A percentile compares a stretch with the other conserved stretches of the same genome.
Evolutionary conservation across 2,888 invertebrate genomes (phyloP).

Genomic region (Apotomis capreana): DNA sequence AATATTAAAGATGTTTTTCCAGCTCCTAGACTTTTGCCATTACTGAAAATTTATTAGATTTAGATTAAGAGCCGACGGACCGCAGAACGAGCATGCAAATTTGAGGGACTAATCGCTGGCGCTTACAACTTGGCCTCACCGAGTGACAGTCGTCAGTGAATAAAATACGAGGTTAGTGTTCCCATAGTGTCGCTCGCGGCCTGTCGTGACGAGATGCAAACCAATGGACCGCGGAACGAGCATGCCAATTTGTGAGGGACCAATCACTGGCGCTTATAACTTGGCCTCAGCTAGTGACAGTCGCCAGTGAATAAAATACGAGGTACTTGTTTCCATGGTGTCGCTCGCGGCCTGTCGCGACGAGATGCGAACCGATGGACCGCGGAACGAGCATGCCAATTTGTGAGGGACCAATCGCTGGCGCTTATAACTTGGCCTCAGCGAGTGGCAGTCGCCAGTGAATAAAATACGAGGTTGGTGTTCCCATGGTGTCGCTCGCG

Average conservation of each 20-base stretch:
- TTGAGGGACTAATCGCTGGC: not conserved
- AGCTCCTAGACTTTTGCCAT: too few species aligned
- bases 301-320: slow-evolving; percentile 61
- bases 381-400: too few species aligned
- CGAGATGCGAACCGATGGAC: too few species aligned
- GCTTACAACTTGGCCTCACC: not conserved
- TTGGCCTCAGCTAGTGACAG: not conserved
- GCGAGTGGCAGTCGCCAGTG: slow-evolving; percentile 45
- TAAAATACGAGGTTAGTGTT: slow-evolving; percentile 60
- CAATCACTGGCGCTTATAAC: not conserved
- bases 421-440: not conserved
- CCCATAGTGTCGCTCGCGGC: slow-evolving; percentile 24
- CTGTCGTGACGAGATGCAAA: slow-evolving; percentile 1
- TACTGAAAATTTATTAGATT: too few species aligned
- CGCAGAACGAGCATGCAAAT: too few species aligned
- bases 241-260: slow-evolving; percentile 7
- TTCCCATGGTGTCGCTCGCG: slow-evolving; percentile 34
- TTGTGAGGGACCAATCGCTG: not conserved
- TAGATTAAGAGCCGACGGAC: too few species aligned
- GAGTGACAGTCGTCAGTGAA: slow-evolving; percentile 50
- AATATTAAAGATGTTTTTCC: too few species aligned
- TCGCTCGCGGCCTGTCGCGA: slow-evolving; percentile 26
- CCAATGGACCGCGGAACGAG: not conserved
- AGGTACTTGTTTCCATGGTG: slow-evolving; percentile 49
- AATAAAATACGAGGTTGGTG: slow-evolving; percentile 62